Evolutionary conservation across 2,888 invertebrate species (phyloP).

Genomic region (Dorcus parallelipipedus): DNA sequence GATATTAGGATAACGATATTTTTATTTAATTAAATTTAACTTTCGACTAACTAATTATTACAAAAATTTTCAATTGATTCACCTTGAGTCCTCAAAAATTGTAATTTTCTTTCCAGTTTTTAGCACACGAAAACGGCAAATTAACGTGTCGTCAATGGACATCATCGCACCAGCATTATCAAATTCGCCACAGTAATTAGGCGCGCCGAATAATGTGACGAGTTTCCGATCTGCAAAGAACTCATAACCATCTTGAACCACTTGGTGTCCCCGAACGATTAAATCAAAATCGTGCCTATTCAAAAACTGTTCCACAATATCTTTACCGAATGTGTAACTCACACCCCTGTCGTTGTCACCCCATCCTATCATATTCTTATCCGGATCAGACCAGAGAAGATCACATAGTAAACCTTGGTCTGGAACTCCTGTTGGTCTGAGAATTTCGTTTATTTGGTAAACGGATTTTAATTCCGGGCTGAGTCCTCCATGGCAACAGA

Average conservation of each 20-base stretch:
- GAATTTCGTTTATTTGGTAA: constrained; percentile 36
- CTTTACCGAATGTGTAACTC: constrained; percentile 37
- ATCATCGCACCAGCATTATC: constrained; percentile 38
- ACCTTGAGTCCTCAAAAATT: too few species aligned
- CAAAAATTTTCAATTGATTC: too few species aligned
- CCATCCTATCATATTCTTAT: constrained; percentile 31
- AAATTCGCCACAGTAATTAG: constrained; percentile 41
- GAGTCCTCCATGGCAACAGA: constrained; percentile 44
- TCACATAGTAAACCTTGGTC: constrained; percentile 36
- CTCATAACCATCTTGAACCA: constrained; percentile 41
- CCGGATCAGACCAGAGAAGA: constrained; percentile 41
- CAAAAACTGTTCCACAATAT: constrained; percentile 37
- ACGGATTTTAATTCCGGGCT: constrained; percentile 40
- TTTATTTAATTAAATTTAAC: too few species aligned
- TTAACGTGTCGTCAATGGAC: constrained; percentile 21
- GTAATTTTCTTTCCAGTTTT: too few species aligned
- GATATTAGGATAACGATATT: too few species aligned
- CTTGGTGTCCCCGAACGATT: constrained; percentile 39
- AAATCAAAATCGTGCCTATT: constrained; percentile 38
- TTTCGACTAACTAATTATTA: too few species aligned
- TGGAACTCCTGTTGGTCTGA: constrained; percentile 36
- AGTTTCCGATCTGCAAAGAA: constrained; percentile 39
- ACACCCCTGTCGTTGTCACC: constrained; percentile 37
- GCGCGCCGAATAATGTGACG: constrained; percentile 41
- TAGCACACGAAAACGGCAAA: constrained; percentile 7